phyloP scores from a whole-genome alignment of 2,888 invertebrate species.

The Campoletis raptor region DNA sequence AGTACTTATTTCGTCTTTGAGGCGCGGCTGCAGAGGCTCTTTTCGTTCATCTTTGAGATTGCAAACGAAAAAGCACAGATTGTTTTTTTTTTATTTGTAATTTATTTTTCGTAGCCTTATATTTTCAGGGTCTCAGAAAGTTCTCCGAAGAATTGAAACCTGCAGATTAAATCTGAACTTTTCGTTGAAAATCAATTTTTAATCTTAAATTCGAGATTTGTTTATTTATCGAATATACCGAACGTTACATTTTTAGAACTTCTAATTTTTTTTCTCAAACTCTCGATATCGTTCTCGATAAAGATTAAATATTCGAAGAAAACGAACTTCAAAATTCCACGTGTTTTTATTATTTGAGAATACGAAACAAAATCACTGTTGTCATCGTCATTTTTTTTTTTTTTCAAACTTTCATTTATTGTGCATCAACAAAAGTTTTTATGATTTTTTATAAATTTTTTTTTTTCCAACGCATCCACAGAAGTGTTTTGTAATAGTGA shows the following conservation, averaged over 20 bases:
- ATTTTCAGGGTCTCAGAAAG: background rate
- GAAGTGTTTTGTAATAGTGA: background rate
- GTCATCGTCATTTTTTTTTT: background rate
- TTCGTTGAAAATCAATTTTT: background rate
- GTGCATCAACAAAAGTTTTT: background rate
- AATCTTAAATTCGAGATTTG: background rate
- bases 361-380: background rate
- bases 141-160: background rate
- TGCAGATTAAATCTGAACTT: background rate
- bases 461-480: background rate
- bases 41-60: slow-evolving; percentile 38
- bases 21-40: slow-evolving; percentile 34
- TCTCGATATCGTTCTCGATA: too few relatives aligned
- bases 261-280: background rate
- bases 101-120: background rate
- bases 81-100: too few relatives aligned
- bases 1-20: slow-evolving; percentile 74
- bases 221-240: background rate
- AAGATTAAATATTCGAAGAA: background rate
- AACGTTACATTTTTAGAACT: background rate
- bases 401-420: background rate
- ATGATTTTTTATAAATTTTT: too few relatives aligned
- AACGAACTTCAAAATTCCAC: background rate
- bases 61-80: slow-evolving; percentile 17
- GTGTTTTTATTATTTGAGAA: background rate